phyloP scores from a whole-genome alignment of 2,888 invertebrate genomes.

The Sialis fuliginosa region DNA sequence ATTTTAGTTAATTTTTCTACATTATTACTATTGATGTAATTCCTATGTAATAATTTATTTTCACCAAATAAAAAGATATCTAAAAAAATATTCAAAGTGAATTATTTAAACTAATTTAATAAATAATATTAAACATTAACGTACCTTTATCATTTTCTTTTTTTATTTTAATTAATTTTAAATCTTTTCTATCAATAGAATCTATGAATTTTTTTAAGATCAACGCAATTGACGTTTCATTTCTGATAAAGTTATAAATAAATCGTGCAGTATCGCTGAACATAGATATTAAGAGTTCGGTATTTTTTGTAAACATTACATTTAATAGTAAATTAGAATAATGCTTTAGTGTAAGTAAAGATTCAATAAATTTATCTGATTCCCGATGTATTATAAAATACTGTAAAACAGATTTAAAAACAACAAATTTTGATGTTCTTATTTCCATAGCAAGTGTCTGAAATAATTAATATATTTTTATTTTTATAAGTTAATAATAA shows the following conservation, averaged over 20 bases:
- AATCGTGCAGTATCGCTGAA: neutral
- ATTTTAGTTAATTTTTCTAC: conserved; percentile 3
- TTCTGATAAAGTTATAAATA: neutral
- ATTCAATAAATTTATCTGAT: neutral
- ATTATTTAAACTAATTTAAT: too few species aligned
- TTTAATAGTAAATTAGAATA: neutral
- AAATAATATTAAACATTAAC: too few species aligned
- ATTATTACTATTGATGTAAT: too few species aligned
- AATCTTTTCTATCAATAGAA: neutral
- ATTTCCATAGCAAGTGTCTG: too few species aligned
- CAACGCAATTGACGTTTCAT: neutral
- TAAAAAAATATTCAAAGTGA: neutral
- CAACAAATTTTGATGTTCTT: too few species aligned
- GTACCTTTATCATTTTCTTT: neutral
- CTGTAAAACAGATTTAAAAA: neutral
- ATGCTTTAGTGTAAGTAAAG: neutral
- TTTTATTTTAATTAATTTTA: neutral
- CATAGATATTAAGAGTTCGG: neutral
- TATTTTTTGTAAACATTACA: neutral
- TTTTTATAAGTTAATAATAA: neutral
- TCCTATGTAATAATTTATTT: conserved; percentile 9
- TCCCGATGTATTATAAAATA: conserved; percentile 1
- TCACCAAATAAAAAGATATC: conserved; percentile 17
- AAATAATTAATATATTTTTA: neutral
- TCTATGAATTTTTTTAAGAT: neutral